phyloP scores from a whole-genome alignment of 1,140 invertebrate genomes.

The Drosophila rufa region DNA sequence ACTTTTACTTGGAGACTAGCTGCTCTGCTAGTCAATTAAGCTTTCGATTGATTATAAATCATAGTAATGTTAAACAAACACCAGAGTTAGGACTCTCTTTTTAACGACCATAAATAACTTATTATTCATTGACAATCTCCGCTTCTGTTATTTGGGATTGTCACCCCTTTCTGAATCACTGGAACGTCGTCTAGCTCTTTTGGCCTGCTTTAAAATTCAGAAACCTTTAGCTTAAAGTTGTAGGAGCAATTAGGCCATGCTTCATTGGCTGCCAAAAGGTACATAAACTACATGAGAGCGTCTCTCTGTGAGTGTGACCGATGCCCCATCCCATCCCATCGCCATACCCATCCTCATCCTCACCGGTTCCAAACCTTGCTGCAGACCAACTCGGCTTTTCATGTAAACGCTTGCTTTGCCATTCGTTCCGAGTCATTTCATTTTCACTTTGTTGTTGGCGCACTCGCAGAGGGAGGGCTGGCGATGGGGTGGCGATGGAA shows the following conservation, averaged over 20 bases:
- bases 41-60: neutral
- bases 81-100: neutral
- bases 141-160: too few relatives aligned
- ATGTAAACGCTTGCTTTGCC: conserved; percentile 81
- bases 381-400: conserved; percentile 52
- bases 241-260: conserved; percentile 71
- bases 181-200: neutral
- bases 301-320: conserved; percentile 33
- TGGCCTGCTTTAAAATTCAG: conserved; percentile 40
- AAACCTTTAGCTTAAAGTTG: conserved; percentile 58
- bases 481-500: neutral
- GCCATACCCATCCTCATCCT: conserved; percentile 2
- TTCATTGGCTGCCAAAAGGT: conserved; percentile 78
- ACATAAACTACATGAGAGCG: conserved; percentile 67
- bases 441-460: conserved; percentile 81
- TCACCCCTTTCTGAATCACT: neutral
- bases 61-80: neutral
- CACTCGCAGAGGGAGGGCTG: conserved; percentile 32
- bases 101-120: neutral
- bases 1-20: too few relatives aligned
- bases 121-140: neutral
- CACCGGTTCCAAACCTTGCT: conserved; percentile 10
- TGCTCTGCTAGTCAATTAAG: too few relatives aligned
- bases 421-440: conserved; percentile 83
- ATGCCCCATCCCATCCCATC: neutral